Evolutionary conservation across 2,113 vertebrate species (phyloP).

Genomic region (Aptenodytes patagonicus): DNA sequence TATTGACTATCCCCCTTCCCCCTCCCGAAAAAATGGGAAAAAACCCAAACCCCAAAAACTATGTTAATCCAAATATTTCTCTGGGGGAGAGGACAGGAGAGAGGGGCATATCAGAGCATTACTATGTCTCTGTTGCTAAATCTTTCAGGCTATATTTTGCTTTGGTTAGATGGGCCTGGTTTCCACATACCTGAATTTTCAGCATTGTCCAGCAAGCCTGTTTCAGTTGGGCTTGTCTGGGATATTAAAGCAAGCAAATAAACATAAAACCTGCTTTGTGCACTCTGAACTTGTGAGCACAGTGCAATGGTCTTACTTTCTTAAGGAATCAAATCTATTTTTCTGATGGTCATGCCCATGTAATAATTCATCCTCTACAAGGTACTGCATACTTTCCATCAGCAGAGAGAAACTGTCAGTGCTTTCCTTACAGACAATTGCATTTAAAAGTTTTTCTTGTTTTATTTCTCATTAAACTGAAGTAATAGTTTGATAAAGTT

Average conservation of each 20-base stretch:
- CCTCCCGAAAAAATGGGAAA: rapidly evolving
- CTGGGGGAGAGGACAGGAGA: rapidly evolving
- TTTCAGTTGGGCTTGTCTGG: background rate
- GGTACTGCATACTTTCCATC: background rate
- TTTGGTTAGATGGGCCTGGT: background rate
- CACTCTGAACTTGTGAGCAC: background rate
- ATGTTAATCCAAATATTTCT: background rate
- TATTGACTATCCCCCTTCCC: rapidly evolving
- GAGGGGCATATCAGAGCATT: background rate
- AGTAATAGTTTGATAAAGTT: background rate
- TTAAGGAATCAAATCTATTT: background rate
- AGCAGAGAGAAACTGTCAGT: background rate
- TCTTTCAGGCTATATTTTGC: background rate
- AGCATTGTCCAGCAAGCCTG: background rate
- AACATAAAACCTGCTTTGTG: background rate
- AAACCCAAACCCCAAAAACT: rapidly evolving
- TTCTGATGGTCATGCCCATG: background rate
- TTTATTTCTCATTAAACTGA: background rate
- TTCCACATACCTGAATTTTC: background rate
- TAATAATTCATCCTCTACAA: background rate
- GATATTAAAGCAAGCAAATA: background rate
- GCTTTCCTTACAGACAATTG: background rate
- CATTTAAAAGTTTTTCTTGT: background rate
- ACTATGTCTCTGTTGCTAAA: background rate
- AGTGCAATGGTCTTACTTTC: background rate